These are phyloP conservation scores for Lepilemur ruficaudatus DNA, from an alignment of 2,797 vertebrate genomes.

Conservation along the genomic window DNA sequence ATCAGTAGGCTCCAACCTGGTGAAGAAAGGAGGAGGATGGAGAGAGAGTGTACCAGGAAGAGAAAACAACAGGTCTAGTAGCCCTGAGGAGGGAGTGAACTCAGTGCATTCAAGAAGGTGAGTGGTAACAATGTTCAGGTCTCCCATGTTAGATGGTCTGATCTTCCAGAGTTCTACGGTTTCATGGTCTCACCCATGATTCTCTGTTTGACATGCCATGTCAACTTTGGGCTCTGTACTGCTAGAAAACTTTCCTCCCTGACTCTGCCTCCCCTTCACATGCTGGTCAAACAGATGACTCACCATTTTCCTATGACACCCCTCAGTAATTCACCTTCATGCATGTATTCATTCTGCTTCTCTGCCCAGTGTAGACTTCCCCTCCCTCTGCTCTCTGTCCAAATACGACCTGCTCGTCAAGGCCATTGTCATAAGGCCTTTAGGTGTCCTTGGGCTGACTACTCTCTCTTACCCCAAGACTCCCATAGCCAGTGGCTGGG, in stretches of 20 bases:
- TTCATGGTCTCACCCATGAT: too few relatives aligned
- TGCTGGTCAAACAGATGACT: neutral
- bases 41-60: too few relatives aligned
- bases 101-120: neutral
- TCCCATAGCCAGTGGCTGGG: neutral
- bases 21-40: neutral
- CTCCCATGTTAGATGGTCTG: too few relatives aligned
- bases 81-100: neutral
- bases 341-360: neutral
- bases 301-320: accelerated
- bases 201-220: accelerated
- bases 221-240: neutral
- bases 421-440: neutral
- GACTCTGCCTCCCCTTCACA: neutral
- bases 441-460: neutral
- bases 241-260: neutral
- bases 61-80: too few relatives aligned
- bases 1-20: neutral
- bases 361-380: neutral
- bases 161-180: too few relatives aligned
- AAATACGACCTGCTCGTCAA: neutral
- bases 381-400: neutral
- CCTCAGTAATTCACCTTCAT: neutral
- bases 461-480: neutral
- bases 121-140: neutral